Evolutionary conservation across 2,888 invertebrate genomes (phyloP), one percentile per base, ranked within the genome.

Genomic region (Steromphala cineraria): DNA sequence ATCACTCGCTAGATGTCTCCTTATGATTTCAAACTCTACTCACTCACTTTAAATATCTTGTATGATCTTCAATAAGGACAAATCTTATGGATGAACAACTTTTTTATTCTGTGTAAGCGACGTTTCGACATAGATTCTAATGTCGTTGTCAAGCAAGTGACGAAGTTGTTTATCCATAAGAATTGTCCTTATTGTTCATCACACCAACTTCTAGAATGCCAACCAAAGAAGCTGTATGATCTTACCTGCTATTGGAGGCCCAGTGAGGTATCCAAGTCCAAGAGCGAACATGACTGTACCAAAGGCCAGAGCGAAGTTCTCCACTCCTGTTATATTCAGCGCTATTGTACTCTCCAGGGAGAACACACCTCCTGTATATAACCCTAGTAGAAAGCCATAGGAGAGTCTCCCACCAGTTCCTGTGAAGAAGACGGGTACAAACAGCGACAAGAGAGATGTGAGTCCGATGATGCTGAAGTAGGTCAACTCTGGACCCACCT

Each of bases 171-270:
- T n/a, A n/a, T n/a, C n/a, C n/a, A n/a, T n/a, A n/a, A n/a, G n/a
- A n/a, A n/a, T n/a, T n/a, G n/a, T n/a, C n/a, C n/a, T n/a, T n/a
- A n/a, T n/a, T n/a, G n/a, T n/a, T n/a, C n/a, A n/a, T n/a, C n/a
- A n/a, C n/a, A n/a, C n/a, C n/a, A n/a, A n/a, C n/a, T n/a, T n/a
- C n/a, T n/a, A n/a, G n/a, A n/a, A n/a, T n/a, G 1, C 10, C 10
- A 10, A 8, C 13, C 46, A 46, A 46, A 46, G 1, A 46, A 10
- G 10, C 5, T n/a, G n/a, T 10, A 46, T 8, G 46, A 8, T 56
- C 4, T 71, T 71, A 71, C 71, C 71, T 1, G 71, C 71, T 19
- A 71, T 71, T 10, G 71, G 71, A 36, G 71, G 71, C n/a, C 71
- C 71, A 17, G 40, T n/a, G 8, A 71, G 40, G 19, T 71, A 71